These are phyloP conservation scores for Agonopterix arenella DNA, from an alignment of 2,888 invertebrate species.

Conservation along the genomic window DNA sequence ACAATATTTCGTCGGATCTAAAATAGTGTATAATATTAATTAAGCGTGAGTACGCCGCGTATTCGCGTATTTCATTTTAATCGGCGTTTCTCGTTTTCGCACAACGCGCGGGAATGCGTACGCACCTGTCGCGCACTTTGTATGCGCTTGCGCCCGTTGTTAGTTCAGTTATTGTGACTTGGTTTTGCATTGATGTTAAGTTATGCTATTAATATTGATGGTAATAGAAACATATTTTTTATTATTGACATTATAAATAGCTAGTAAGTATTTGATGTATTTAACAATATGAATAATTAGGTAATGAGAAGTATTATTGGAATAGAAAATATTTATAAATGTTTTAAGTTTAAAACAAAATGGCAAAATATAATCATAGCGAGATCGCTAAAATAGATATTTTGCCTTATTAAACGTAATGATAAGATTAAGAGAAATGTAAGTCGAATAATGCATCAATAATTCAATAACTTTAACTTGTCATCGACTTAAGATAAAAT, in stretches of 20 bases:
- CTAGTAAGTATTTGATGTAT: no score
- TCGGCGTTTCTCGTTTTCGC: slow-evolving; percentile 34
- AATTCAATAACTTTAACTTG: not conserved
- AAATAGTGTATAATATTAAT: slow-evolving; percentile 60
- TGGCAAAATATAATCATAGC: no score
- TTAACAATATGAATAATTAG: no score
- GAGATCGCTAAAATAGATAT: no score
- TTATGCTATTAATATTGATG: no score
- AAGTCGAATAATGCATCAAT: no score
- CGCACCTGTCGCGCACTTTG: slow-evolving; percentile 56
- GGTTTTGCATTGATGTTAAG: no score
- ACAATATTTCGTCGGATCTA: slow-evolving; percentile 54
- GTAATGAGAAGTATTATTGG: no score
- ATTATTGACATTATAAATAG: not conserved
- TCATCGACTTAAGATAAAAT: slow-evolving; percentile 2
- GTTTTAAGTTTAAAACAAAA: no score
- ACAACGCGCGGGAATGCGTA: slow-evolving; percentile 48
- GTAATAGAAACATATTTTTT: not conserved
- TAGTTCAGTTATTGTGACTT: not conserved
- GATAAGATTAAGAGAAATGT: no score
- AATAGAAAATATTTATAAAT: no score
- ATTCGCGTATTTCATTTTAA: slow-evolving; percentile 64
- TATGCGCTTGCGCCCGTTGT: slow-evolving; percentile 21
- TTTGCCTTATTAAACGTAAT: no score
- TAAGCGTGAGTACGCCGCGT: slow-evolving; percentile 29